Conservation (phyloP, 2,113 vertebrate genomes). For the Cariama cristata region DNA sequence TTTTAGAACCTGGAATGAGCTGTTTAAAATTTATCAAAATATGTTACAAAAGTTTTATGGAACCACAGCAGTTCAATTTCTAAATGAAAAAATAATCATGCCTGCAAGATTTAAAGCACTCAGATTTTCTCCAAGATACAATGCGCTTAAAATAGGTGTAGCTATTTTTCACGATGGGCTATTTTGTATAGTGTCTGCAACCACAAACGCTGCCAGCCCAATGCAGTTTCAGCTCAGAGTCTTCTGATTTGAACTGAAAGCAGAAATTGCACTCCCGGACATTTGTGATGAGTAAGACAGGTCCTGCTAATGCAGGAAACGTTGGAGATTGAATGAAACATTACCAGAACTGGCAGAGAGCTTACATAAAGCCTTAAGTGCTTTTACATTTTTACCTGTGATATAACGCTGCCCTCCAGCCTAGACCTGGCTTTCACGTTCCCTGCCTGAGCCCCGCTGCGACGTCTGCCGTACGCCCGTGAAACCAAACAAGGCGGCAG, state of each 20-base stretch:
- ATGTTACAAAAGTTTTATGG: not conserved
- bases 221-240: not conserved
- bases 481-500: not conserved
- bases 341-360: not conserved
- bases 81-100: not conserved
- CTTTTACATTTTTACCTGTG: not conserved
- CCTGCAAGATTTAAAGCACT: not conserved
- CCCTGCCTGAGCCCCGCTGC: not conserved
- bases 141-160: not conserved
- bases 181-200: not conserved
- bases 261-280: not conserved
- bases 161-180: not conserved
- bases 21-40: not conserved
- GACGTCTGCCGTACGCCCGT: accelerated
- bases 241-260: not conserved
- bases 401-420: not conserved
- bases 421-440: not conserved
- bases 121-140: not conserved
- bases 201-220: not conserved
- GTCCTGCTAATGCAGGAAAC: not conserved
- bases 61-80: not conserved
- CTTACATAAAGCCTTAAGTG: not conserved
- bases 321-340: not conserved
- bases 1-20: not conserved
- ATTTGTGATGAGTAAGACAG: not conserved